Base-by-base conservation (phyloP, 2,797 vertebrate species). In the Anableps anableps region DNA sequence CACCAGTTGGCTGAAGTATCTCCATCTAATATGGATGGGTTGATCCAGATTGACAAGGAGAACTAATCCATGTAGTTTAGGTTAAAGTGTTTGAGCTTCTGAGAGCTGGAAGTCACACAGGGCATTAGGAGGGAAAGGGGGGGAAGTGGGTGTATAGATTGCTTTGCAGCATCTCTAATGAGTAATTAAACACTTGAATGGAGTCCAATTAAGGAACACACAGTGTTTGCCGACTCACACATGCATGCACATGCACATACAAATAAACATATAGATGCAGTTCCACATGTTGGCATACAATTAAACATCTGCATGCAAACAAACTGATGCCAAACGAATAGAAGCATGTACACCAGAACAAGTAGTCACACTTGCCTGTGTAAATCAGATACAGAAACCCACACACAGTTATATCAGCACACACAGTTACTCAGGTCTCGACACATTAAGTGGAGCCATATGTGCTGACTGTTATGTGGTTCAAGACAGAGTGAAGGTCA, bases 181-280 rank as follows among this genome's bases (percentile, higher is more conserved):
- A 95, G 92, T 91, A 92, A 93, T 93, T 92, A 94, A 94, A 94
- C 93, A 94, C 87, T 91, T 92, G 90, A 94, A 93, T 93, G 91
- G 92, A 94, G 90, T 93, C 90, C 90, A 93, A 93, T 93, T 93
- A 92, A 91, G 88, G 91, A 81, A 88, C 92, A 91, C 88, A 81
- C 80, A 43, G 75, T 70, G 80, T 89, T 76, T 79, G 68, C 82
- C 75, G 66, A 21, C 80, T 38, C 41, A 5, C 83, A 77, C 53
- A 10, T n/a, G 36, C 86, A 77, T 50, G 34, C 62, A 60, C 41
- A n/a, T 5, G 43, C 5, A 34, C 60, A 83, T 50, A 68, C 75
- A 60, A 62, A 74, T 58, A 41, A 51, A 72, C n/a, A 45, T 47
- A 17, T 62, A 50, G 23, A 82, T 70, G 51, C 74, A 72, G 62